Base-by-base conservation (phyloP, 2,113 vertebrate genomes). In the Microtus montanus region DNA sequence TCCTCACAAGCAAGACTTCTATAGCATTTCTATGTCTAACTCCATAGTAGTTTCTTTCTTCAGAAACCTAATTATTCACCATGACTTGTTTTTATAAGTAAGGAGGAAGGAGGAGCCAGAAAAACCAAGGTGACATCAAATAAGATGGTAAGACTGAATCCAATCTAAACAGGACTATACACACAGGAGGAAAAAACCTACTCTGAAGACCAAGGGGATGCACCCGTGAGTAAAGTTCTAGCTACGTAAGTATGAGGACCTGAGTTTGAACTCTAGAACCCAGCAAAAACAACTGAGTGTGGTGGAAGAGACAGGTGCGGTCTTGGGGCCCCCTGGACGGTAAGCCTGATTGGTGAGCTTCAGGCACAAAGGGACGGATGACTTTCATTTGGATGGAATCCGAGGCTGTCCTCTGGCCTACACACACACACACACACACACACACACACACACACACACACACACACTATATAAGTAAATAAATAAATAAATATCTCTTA, bases 71-170 rank as follows among this genome's bases (percentile, higher is more conserved):
- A 44, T 15, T 52, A 2, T 7, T 77, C 44, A 44, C 9, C 49
- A 92, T 96, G 13, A 82, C 28, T 93, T 86, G 5, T 73, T 82
- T 66, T 85, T 75, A 84, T 33, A 78, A 85, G 2, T 61, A 80
- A 93, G 66, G n/a, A 95, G 91, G 44, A 92, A 70, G 87, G 83
- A 33, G 5, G 35, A 52, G 24, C 52, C 52, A 17, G 12, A 77
- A 82, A 91, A 68, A 89, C 70, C 47, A 44, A 24, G 7, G 5
- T 63, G 90, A 30, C 12, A 10, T 91, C 33, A 82, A 64, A 94
- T 91, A 94, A 79, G 83, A 44, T 77, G 52, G n/a, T 92, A 11
- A 79, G 30, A 91, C 63, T 22, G 82, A 92, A 64, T 71, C 94
- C 44, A 15, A 61, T 14, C 70, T 75, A 61, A 13, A 28, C 35